Percentiles rank a stretch among this genome's conserved stretches.
phyloP scores from a whole-genome alignment of 2,888 invertebrate genomes.

The Palloptera scutellata region DNA sequence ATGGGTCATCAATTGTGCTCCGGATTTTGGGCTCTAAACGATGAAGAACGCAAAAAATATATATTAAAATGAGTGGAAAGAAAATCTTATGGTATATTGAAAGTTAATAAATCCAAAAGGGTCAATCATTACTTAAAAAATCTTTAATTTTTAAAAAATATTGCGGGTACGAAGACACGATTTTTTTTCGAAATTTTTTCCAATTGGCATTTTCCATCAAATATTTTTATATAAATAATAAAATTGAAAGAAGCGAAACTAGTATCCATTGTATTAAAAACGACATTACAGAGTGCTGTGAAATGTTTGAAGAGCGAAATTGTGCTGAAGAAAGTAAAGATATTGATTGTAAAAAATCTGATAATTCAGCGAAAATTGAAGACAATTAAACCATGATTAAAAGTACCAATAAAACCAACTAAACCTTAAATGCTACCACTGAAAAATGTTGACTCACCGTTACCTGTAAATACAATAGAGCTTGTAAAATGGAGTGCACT shows the following conservation, averaged over 20 bases:
- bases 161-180: constrained; percentile 22
- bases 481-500: constrained; percentile 40
- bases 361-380: constrained; percentile 25
- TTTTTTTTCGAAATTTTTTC: constrained; percentile 42
- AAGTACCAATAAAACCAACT: constrained; percentile 25
- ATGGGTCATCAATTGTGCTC: constrained; percentile 34
- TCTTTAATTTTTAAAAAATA: constrained; percentile 35
- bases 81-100: constrained; percentile 32
- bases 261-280: constrained; percentile 22
- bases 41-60: constrained; percentile 34
- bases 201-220: constrained; percentile 36
- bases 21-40: constrained; percentile 36
- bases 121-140: constrained; percentile 34
- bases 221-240: constrained; percentile 36
- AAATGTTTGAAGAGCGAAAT: too few relatives aligned
- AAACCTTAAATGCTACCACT: constrained; percentile 33
- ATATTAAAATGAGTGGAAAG: constrained; percentile 32
- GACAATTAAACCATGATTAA: constrained; percentile 13
- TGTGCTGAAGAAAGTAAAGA: too few relatives aligned
- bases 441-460: constrained; percentile 36
- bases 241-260: constrained; percentile 34
- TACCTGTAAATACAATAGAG: constrained; percentile 35
- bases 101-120: constrained; percentile 28
- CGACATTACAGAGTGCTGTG: neutral
- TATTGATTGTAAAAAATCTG: constrained; percentile 8